phyloP scores from a whole-genome alignment of 2,888 invertebrate genomes.

The Ceratothoa steindachneri region DNA sequence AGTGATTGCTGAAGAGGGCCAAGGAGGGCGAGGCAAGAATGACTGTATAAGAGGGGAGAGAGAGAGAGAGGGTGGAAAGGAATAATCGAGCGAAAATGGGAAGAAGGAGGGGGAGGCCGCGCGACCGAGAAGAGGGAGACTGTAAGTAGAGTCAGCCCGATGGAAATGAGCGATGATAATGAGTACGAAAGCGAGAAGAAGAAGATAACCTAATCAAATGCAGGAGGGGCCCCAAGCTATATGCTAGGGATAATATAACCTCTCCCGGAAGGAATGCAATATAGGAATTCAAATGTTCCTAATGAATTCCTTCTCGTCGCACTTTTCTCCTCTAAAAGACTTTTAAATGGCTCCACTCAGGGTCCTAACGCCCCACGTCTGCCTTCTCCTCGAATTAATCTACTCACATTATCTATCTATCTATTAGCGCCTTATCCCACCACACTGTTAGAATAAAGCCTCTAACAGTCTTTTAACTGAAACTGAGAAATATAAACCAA shows the following conservation, averaged over 20 bases:
- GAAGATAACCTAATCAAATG: constrained; percentile 6
- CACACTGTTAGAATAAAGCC: too few relatives aligned
- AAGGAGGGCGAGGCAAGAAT: not conserved
- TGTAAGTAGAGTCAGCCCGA: not conserved
- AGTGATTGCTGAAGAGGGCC: constrained; percentile 7
- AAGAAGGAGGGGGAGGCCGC: not conserved
- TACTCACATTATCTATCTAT: too few relatives aligned
- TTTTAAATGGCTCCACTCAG: too few relatives aligned
- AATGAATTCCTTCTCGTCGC: too few relatives aligned
- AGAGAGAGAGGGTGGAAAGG: constrained; percentile 8
- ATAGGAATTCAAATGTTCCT: too few relatives aligned
- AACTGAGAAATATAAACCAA: too few relatives aligned
- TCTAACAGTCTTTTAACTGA: too few relatives aligned
- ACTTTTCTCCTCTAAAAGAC: too few relatives aligned
- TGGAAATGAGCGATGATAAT: not conserved
- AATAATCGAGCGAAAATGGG: not conserved
- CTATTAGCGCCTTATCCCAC: too few relatives aligned
- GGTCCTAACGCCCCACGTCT: too few relatives aligned
- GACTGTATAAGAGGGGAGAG: not conserved
- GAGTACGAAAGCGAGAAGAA: not conserved
- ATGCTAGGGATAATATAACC: not conserved
- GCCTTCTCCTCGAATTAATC: too few relatives aligned
- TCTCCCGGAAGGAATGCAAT: not conserved
- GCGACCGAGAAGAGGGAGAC: not conserved
- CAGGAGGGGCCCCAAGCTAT: not conserved